These are phyloP conservation scores for Tupaia tana DNA, from an alignment of 2,113 vertebrate genomes.

Conservation along the genomic window DNA sequence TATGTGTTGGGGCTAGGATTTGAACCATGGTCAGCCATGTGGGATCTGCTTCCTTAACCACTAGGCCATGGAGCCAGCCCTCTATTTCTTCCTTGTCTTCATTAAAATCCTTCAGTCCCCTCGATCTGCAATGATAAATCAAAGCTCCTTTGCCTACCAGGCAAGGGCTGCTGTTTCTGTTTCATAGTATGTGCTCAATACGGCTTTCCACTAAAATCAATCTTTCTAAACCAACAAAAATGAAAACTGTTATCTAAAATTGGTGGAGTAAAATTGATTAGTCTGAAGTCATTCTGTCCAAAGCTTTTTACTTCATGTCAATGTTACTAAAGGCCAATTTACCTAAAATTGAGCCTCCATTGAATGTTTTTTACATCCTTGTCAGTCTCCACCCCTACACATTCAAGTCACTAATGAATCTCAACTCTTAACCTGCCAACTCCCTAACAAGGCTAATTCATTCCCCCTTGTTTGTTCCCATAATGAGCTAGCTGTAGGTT, in stretches of 20 bases:
- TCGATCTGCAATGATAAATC: not conserved
- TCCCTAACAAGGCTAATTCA: not conserved
- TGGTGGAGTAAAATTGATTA: slow-evolving; percentile 13
- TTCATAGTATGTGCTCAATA: not conserved
- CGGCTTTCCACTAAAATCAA: not conserved
- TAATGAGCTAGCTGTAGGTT: not conserved
- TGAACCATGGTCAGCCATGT: too few relatives aligned
- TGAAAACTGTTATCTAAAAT: not conserved
- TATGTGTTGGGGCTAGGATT: too few relatives aligned
- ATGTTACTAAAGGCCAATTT: not conserved
- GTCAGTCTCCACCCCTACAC: not conserved
- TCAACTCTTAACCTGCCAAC: slow-evolving; percentile 1
- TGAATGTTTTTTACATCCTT: not conserved
- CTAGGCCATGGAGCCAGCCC: too few relatives aligned
- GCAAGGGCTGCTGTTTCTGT: not conserved
- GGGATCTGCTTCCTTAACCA: too few relatives aligned
- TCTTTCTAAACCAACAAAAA: slow-evolving; percentile 22
- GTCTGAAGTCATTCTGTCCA: not conserved
- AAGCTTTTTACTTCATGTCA: slow-evolving; percentile 45
- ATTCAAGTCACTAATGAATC: not conserved
- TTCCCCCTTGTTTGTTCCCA: not conserved
- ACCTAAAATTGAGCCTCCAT: slow-evolving; percentile 16
- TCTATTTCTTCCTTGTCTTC: not conserved
- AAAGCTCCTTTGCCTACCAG: not conserved
- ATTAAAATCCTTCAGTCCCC: not conserved